Evolutionary conservation across 2,888 invertebrate genomes (phyloP), one percentile per base, ranked within the genome.

Genomic region (Oxycera nigricornis): DNA sequence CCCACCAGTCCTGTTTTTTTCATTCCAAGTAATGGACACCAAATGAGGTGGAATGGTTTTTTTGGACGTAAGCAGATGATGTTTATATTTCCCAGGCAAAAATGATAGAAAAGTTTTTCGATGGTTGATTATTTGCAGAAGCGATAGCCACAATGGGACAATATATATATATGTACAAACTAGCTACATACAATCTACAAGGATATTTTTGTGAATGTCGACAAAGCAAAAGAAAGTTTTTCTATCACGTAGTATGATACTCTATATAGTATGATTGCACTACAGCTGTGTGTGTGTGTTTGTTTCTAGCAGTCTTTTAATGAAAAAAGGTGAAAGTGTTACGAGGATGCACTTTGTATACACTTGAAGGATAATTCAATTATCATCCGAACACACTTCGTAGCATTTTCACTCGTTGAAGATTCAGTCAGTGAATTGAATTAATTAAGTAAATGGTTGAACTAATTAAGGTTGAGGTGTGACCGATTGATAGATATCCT

Each of bases 1-100:
- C 95, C 94, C 95, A 95, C 92, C 95, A 95, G 82, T 96, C 95
- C 94, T 97, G 87, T 30, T 4, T 46, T 17, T n/a, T 46, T 17
- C 46, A 17, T 46, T 46, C 14, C 46, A 46, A 46, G 46, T 6
- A 35, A 26, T 57, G 11, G 7, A 39, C 11, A 39, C n/a, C 17
- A 9, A 17, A 17, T 2, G 46, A 46, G 14, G 46, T 46, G 46
- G 46, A 7, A 46, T 46, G 61, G 55, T 20, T 4, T 55, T 55
- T 11, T 31, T 30, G 65, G 39, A 41, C 14, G 65, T 9, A 39
- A 39, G 24, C 24, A n/a, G n/a, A n/a, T n/a, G n/a, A n/a, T n/a
- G n/a, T n/a, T n/a, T n/a, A n/a, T n/a, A n/a, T n/a, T n/a, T n/a
- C n/a, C n/a, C n/a, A n/a, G n/a, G n/a, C n/a, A 50, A 50, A 20